Conservation (phyloP, 2,888 invertebrate species). For the Lycaena phlaeas region DNA sequence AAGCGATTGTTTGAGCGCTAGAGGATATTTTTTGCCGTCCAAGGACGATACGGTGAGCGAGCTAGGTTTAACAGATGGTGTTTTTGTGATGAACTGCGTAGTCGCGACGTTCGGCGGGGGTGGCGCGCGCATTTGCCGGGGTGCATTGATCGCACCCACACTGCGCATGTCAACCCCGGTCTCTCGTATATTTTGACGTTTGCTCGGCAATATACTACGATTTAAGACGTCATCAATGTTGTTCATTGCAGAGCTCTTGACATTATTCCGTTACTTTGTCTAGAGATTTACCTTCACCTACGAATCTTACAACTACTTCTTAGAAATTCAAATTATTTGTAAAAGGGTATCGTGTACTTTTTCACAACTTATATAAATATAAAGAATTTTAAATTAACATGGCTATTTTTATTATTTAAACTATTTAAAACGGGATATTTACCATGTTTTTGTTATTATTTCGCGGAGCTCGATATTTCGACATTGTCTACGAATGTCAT, state of each 20-base stretch:
- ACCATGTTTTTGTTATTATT: too few species aligned
- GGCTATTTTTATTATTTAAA: too few species aligned
- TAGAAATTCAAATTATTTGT: too few species aligned
- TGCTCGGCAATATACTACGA: slow-evolving; percentile 25
- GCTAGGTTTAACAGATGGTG: slow-evolving; percentile 38
- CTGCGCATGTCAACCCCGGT: slow-evolving; percentile 54
- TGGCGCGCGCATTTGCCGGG: slow-evolving; percentile 59
- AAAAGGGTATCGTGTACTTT: too few species aligned
- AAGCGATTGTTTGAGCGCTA: slow-evolving; percentile 18
- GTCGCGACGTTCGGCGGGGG: slow-evolving; percentile 37
- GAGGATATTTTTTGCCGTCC: slow-evolving; percentile 34
- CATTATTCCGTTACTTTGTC: slow-evolving; percentile 18
- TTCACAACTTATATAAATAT: too few species aligned
- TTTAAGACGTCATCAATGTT: slow-evolving; percentile 16
- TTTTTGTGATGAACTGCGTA: slow-evolving; percentile 64
- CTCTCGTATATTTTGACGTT: slow-evolving; percentile 55
- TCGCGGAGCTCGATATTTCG: too few species aligned
- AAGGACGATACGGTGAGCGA: slow-evolving; percentile 43
- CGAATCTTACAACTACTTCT: too few species aligned
- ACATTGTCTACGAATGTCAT: too few species aligned
- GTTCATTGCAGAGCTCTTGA: slow-evolving; percentile 21
- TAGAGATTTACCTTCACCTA: slow-evolving; percentile 9
- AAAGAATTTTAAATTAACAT: too few species aligned
- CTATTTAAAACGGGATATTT: too few species aligned
- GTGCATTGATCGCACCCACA: slow-evolving; percentile 62